Base-by-base conservation (phyloP, 2,888 invertebrate genomes). In the Theretra japonica region DNA sequence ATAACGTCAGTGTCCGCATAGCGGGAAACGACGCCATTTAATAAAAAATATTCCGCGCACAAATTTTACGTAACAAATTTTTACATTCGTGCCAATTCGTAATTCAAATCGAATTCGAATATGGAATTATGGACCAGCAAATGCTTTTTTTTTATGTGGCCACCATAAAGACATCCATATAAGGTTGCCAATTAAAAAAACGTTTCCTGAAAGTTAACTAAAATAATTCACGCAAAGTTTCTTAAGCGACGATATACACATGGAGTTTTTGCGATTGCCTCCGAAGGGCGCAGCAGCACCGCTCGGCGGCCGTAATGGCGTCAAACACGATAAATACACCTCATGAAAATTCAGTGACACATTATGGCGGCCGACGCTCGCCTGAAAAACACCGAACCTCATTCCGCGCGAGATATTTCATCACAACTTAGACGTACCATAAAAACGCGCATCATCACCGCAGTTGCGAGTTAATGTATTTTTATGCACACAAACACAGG, bases 271-370 rank as follows among this genome's bases (percentile, higher is more conserved):
- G 93, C 84, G 85, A 84, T 84, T 85, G 88, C 88, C 86, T 89
- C 88, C 87, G 87, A 88, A 89, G 88, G 86, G 88, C 86, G 85
- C 88, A 82, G 53, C 81, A 80, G 82, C 79, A 53, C 70, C 33
- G 65, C 65, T 48, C 23, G 65, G 84, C 86, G 82, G 79, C 81
- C 77, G 84, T 90, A 90, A 88, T 88, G 84, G 88, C 89, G 88
- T 86, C 87, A 86, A 84, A 86, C 87, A 86, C 87, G 88, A 90
- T 91, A 92, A 90, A 90, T 89, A 89, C 85, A 86, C 80, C 92
- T 92, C 93, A 92, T 93, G 93, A 93, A 93, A 92, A 92, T 92
- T 91, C 91, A 90, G 91, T 82, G 81, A 76, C 76, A 82, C 87
- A 87, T 88, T 88, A 89, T 86, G 81, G 77, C 79, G 76, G 80